Conservation (phyloP, 2,113 vertebrate genomes). For the Todiramphus saurophagus region DNA sequence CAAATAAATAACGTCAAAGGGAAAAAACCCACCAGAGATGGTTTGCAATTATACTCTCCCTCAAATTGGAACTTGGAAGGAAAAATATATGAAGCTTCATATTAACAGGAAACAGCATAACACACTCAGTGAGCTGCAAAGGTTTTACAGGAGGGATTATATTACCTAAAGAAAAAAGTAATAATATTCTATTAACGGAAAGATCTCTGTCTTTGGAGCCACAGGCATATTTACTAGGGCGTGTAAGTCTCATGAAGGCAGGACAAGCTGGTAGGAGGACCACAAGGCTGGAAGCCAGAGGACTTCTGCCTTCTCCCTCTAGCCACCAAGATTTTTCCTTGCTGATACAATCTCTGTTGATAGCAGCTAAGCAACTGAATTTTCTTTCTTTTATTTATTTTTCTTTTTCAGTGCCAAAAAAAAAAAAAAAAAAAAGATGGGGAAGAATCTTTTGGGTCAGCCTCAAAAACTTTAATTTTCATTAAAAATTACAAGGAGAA, state of each 20-base stretch:
- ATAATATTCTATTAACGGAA: neutral
- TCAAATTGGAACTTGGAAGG: neutral
- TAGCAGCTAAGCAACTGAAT: neutral
- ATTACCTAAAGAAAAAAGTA: neutral
- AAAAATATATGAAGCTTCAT: neutral
- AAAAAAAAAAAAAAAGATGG: neutral
- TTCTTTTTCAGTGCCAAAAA: neutral
- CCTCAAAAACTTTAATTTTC: neutral
- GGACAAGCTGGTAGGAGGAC: neutral
- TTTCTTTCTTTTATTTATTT: neutral
- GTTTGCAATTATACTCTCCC: neutral
- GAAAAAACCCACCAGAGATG: neutral
- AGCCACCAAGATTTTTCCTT: neutral
- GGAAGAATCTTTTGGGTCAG: neutral
- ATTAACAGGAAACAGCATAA: neutral
- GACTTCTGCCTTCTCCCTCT: neutral
- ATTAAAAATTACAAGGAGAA: neutral
- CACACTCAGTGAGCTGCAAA: neutral
- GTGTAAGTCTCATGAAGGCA: neutral
- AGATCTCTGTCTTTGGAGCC: neutral
- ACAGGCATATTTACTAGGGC: neutral
- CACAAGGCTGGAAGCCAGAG: neutral
- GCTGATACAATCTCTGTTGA: neutral
- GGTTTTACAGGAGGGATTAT: neutral
- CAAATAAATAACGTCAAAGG: neutral